A percentile compares a stretch with the other conserved stretches of the same genome.
Conservation (phyloP, 2,888 invertebrate genomes). For the Tipula lateralis region DNA sequence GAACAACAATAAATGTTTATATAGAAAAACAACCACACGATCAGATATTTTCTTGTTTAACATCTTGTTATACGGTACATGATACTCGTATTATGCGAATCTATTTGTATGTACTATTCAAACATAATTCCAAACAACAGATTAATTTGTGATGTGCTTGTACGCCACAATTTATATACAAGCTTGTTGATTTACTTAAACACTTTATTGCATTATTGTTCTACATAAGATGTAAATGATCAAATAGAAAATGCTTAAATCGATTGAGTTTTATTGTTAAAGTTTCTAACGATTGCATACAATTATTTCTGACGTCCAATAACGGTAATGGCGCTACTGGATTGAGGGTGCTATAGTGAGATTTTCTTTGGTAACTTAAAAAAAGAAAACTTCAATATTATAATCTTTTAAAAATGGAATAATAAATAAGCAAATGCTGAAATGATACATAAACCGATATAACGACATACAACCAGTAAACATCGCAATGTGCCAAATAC, state of each 20-base stretch:
- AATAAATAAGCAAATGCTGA: no score
- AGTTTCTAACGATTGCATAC: no score
- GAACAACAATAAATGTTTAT: not conserved
- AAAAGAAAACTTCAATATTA: no score
- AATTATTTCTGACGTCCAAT: no score
- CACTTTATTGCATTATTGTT: not conserved
- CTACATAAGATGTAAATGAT: not conserved
- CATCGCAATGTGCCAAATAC: no score
- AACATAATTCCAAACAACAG: not conserved
- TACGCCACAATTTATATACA: no score
- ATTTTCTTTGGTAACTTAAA: no score
- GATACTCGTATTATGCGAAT: not conserved
- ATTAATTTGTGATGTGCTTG: not conserved
- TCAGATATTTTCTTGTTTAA: slow-evolving; percentile 13
- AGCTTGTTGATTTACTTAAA: not conserved
- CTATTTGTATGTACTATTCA: not conserved
- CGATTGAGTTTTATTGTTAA: not conserved
- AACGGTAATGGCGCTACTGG: no score
- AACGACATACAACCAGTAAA: no score
- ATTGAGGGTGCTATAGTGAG: no score
- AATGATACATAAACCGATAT: no score
- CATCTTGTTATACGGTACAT: not conserved
- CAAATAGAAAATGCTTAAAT: not conserved
- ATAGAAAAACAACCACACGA: not conserved
- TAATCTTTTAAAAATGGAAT: no score